phyloP scores from a whole-genome alignment of 2,888 invertebrate species.

The Melanophora roralis region DNA sequence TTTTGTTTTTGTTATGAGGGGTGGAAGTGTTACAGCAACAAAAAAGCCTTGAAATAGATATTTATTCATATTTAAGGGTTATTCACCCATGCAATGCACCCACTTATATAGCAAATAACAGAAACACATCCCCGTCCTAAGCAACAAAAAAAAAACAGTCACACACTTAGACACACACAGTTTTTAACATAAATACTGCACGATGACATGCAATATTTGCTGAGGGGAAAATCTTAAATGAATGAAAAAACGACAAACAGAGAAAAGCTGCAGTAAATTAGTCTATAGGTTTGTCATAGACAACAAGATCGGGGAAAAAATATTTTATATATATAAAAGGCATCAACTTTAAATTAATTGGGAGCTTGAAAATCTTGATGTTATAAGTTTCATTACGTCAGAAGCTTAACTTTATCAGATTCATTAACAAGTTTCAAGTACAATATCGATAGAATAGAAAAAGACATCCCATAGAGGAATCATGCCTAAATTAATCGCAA shows the following conservation, averaged over 20 bases:
- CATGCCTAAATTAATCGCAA: too few relatives aligned
- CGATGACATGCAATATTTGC: conserved; percentile 61
- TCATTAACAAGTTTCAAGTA: too few relatives aligned
- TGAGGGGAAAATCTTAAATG: conserved; percentile 25
- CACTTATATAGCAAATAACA: conserved; percentile 41
- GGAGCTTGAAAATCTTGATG: too few relatives aligned
- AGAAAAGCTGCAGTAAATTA: too few relatives aligned
- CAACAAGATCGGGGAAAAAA: too few relatives aligned
- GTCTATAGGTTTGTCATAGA: too few relatives aligned
- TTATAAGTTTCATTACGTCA: too few relatives aligned
- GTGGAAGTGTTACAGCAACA: neutral
- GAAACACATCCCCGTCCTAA: conserved; percentile 15
- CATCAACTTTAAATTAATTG: too few relatives aligned
- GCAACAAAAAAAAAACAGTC: conserved; percentile 22
- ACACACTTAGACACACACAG: neutral
- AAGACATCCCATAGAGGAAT: too few relatives aligned
- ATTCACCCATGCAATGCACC: conserved; percentile 59
- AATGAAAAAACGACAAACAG: neutral
- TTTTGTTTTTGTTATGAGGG: neutral
- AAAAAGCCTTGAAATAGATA: neutral
- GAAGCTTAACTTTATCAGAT: too few relatives aligned
- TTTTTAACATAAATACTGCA: conserved; percentile 28
- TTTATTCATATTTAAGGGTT: conserved; percentile 46
- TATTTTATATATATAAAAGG: too few relatives aligned
- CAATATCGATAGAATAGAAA: too few relatives aligned